Evolutionary conservation across 1,140 invertebrate genomes (phyloP).

Genomic region (Psix sp.): DNA sequence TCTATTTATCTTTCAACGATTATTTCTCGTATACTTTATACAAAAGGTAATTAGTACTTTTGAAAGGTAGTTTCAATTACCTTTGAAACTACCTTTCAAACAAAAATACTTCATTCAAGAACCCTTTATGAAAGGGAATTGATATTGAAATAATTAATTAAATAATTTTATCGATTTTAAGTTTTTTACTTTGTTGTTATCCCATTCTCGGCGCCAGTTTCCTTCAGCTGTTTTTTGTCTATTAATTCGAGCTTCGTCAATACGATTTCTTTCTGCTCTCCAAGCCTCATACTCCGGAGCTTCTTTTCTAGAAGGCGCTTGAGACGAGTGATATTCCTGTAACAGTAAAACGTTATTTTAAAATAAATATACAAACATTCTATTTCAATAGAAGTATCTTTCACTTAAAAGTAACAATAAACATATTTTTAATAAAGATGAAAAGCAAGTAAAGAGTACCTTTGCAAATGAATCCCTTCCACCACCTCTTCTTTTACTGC

Average conservation of each 20-base stretch:
- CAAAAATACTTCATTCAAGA: no score
- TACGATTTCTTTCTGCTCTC: slow-evolving; percentile 75
- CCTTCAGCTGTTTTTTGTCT: slow-evolving; percentile 75
- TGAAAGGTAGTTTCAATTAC: no score
- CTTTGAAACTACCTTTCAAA: no score
- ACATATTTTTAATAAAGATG: not conserved
- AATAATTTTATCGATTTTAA: not conserved
- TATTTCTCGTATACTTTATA: no score
- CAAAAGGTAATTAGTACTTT: no score
- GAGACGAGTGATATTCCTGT: slow-evolving; percentile 25
- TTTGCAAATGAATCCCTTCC: slow-evolving; percentile 64
- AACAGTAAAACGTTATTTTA: not conserved
- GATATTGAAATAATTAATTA: not conserved
- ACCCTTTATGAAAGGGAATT: not conserved
- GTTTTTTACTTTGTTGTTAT: slow-evolving; percentile 72
- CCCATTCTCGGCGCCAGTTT: slow-evolving; percentile 77
- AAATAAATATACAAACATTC: not conserved
- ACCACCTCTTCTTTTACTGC: slow-evolving; percentile 60
- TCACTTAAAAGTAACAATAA: no score
- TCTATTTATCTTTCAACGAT: no score
- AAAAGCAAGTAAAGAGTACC: slow-evolving; percentile 42
- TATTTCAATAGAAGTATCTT: no score
- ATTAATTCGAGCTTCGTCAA: slow-evolving; percentile 76
- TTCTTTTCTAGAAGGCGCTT: slow-evolving; percentile 59
- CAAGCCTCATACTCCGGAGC: slow-evolving; percentile 74